phyloP scores from a whole-genome alignment of 30 jellyfish, hydroid and myxozoan genomes.

The Sanderia malayensis region DNA sequence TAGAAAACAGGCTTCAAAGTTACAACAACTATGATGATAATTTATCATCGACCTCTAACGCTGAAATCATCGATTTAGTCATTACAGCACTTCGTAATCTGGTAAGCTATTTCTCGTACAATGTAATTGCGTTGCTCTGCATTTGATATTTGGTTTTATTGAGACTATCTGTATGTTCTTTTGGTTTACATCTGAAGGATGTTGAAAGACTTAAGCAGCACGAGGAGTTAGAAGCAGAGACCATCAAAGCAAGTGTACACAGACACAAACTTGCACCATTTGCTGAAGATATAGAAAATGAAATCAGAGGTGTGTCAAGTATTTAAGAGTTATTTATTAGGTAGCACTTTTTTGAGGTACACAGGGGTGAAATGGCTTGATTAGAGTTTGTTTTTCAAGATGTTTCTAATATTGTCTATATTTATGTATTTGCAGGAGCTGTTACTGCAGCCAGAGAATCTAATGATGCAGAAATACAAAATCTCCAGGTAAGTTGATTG shows the following conservation, averaged over 20 bases:
- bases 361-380: too few species aligned
- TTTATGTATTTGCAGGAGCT: slow-evolving; percentile 55
- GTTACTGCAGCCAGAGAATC: slow-evolving; percentile 77
- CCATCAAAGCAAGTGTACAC: slow-evolving; percentile 72
- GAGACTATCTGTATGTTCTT: too few species aligned
- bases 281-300: slow-evolving; percentile 73
- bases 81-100: slow-evolving; percentile 31
- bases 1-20: not conserved
- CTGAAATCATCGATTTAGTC: slow-evolving; percentile 32
- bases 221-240: slow-evolving; percentile 77
- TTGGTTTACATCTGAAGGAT: slow-evolving; percentile 63
- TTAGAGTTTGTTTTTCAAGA: too few species aligned
- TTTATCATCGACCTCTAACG: not conserved
- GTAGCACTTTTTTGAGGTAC: too few species aligned
- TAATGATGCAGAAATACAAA: slow-evolving; percentile 45
- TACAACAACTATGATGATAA: not conserved
- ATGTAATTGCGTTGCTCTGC: too few species aligned
- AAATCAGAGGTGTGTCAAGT: slow-evolving; percentile 72
- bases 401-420: too few species aligned
- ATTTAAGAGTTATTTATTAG: too few species aligned
- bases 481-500: slow-evolving; percentile 56
- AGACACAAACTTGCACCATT: slow-evolving; percentile 74
- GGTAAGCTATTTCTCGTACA: slow-evolving; percentile 14
- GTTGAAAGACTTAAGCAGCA: slow-evolving; percentile 54
- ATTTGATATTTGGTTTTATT: too few species aligned